Percentiles rank a stretch among this genome's conserved stretches.
Evolutionary conservation across 1,140 invertebrate species (phyloP).

Genomic region (Psilanteris sp.): DNA sequence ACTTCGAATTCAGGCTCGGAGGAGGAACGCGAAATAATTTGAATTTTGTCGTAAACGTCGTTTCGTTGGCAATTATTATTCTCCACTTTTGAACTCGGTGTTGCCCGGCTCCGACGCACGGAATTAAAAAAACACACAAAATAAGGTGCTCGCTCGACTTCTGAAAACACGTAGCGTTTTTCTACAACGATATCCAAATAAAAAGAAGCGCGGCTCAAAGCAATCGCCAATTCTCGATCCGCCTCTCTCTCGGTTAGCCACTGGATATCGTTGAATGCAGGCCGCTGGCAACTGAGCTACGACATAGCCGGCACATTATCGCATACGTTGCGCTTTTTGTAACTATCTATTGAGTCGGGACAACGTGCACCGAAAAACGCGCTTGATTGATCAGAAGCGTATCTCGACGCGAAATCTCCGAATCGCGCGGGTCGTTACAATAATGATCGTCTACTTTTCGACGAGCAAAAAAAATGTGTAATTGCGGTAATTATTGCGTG

Average conservation of each 20-base stretch:
- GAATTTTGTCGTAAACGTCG: no score
- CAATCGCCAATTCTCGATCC: constrained; percentile 3
- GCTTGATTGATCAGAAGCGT: constrained; percentile 12
- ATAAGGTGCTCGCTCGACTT: constrained; percentile 24
- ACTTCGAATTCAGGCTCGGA: no score
- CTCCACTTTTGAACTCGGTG: no score
- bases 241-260: constrained; percentile 7
- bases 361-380: constrained; percentile 24
- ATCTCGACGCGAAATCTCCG: constrained; percentile 6
- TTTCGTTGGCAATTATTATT: no score
- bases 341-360: constrained; percentile 13
- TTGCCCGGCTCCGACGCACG: no score
- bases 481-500: constrained; percentile 27
- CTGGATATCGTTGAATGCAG: constrained; percentile 40
- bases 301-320: constrained; percentile 63
- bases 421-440: constrained; percentile 9
- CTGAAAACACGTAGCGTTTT: constrained; percentile 32
- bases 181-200: constrained; percentile 1
- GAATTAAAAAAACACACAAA: neutral
- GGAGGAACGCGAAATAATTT: no score
- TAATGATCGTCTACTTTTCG: constrained; percentile 9
- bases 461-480: constrained; percentile 8
- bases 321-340: constrained; percentile 63
- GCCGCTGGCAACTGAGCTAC: constrained; percentile 48
- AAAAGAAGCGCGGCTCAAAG: constrained; percentile 18